Conservation (phyloP, 2,797 vertebrate genomes). For the Poeciliopsis paucimaculata region DNA sequence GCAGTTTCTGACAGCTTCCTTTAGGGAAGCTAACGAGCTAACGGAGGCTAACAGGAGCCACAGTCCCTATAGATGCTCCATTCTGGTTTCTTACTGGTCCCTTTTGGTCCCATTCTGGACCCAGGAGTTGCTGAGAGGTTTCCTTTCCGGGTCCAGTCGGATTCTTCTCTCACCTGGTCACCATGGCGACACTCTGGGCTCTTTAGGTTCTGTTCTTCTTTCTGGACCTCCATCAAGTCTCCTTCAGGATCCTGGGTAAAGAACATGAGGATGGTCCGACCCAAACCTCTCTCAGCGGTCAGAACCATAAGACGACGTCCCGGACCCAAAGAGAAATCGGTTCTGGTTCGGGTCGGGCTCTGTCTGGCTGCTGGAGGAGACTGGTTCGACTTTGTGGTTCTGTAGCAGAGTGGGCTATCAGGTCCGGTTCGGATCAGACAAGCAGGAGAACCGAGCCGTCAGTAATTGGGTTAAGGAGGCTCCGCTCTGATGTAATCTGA, state of each 20-base stretch:
- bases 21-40: constrained; percentile 32
- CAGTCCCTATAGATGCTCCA: background rate
- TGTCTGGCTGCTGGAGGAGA: background rate
- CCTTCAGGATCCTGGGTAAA: too few species aligned
- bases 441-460: background rate
- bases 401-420: background rate
- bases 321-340: background rate
- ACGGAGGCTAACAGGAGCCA: constrained; percentile 32
- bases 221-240: too few species aligned
- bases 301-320: background rate
- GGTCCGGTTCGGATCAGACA: background rate
- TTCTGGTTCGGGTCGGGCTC: too few species aligned
- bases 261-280: background rate
- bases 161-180: background rate
- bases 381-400: background rate
- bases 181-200: too few species aligned
- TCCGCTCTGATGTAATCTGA: background rate
- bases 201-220: too few species aligned
- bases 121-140: background rate
- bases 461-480: background rate
- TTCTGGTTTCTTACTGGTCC: too few species aligned
- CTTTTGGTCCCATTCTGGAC: background rate
- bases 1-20: background rate
- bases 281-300: background rate
- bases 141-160: background rate